Percentiles rank a stretch among this genome's conserved stretches.
phyloP scores from a whole-genome alignment of 2,888 invertebrate species.

The Diarsia rubi region DNA sequence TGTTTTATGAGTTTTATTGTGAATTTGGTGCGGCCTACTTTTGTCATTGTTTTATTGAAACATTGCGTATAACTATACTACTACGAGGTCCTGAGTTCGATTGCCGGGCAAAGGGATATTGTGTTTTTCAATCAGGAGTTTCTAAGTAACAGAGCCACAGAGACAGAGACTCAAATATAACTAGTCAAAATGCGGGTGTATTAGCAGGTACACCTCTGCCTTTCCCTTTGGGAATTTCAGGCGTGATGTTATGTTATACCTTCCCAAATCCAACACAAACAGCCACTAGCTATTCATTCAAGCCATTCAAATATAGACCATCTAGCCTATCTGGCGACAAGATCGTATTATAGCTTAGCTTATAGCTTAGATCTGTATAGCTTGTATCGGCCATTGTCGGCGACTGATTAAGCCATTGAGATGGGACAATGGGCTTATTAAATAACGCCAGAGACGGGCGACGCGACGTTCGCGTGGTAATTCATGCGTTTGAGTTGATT shows the following conservation, averaged over 20 bases:
- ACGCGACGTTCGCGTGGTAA: constrained; percentile 9
- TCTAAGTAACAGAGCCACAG: too few relatives aligned
- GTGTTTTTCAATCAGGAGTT: too few relatives aligned
- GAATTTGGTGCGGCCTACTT: neutral
- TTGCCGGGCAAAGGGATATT: too few relatives aligned
- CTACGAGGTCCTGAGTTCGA: too few relatives aligned
- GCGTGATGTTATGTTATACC: neutral
- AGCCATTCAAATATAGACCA: constrained; percentile 38
- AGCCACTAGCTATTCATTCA: constrained; percentile 13
- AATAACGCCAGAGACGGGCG: constrained; percentile 51
- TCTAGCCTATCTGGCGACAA: constrained; percentile 35
- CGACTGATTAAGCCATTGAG: constrained; percentile 73
- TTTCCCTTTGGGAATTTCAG: neutral
- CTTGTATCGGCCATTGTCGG: constrained; percentile 64
- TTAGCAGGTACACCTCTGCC: too few relatives aligned
- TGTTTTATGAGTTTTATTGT: constrained; percentile 1
- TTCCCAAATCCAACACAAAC: neutral
- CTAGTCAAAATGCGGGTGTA: too few relatives aligned
- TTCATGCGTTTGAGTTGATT: constrained; percentile 50
- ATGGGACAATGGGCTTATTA: constrained; percentile 72
- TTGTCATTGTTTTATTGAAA: too few relatives aligned
- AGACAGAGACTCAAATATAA: too few relatives aligned
- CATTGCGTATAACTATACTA: too few relatives aligned
- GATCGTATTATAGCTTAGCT: constrained; percentile 52
- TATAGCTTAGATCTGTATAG: constrained; percentile 39